Base-by-base conservation (phyloP, 2,888 invertebrate genomes). In the Iselma pallidipennis region DNA sequence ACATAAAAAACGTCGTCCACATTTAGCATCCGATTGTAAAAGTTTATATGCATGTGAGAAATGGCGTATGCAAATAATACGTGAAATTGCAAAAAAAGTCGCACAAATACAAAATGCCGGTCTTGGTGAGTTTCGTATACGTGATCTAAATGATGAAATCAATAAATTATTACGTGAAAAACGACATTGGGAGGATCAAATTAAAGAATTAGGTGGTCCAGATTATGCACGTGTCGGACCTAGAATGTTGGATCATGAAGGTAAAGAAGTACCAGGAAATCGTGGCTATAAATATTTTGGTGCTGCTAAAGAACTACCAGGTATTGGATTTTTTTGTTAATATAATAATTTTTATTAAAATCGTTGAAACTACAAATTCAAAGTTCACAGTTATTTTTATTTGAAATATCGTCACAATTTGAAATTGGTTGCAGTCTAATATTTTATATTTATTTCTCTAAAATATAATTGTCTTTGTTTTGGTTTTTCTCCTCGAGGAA, bases 91-190 rank as follows among this genome's bases (percentile, higher is more conserved):
- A 0, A 94, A 96, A 78, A 99, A 99, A 85, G 98, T 99, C 0
- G 94, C 98, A 1, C 96, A 98, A 82, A 99, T 99, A 79, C 99
- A 99, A 81, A 98, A 98, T 83, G 96, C 99, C 68, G 99, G 99
- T 60, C 85, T 99, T n/a, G 99, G 99, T 2, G 99, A 99, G 82
- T 99, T 98, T 80, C 89, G 98, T 23, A 94, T 99, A 67, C 87
- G 99, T 14, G 99, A 99, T 80, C 83, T 99, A 21, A 99, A 99
- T 80, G 99, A 99, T 83, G 98, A 99, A 82, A 99, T 99, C 71
- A 99, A 99, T 82, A 98, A 99, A 82, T 81, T 98, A 66, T 85
- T 99, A 62, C 85, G 98, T 50, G 96, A 98, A 78, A 98, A 98
- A 78, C 88, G 96, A 0, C 97, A 98, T 78, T 99, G 99, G 99